These are phyloP conservation scores for Mohoua ochrocephala DNA, from an alignment of 2,113 vertebrate species.

Conservation along the genomic window DNA sequence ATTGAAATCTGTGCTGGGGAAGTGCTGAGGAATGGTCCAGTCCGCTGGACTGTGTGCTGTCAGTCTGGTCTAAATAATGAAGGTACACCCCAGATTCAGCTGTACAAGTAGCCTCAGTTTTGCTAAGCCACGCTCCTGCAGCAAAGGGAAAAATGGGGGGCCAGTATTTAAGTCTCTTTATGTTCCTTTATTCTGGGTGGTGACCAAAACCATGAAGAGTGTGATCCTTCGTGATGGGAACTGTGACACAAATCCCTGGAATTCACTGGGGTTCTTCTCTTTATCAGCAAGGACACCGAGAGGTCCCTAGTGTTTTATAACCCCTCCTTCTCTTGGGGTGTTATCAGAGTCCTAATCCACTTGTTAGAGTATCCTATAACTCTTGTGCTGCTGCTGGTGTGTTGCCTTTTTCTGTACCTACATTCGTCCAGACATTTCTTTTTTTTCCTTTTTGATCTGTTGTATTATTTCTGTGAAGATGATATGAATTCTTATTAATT, in stretches of 20 bases:
- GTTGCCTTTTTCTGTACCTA: neutral
- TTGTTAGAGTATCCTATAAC: neutral
- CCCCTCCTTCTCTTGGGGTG: neutral
- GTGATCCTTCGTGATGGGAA: neutral
- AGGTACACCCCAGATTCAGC: neutral
- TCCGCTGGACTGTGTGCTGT: neutral
- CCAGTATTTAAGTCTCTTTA: neutral
- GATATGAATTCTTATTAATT: neutral
- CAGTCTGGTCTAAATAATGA: neutral
- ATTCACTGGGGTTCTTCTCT: neutral
- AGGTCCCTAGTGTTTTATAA: neutral
- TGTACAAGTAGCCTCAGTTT: neutral
- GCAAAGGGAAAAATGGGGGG: neutral
- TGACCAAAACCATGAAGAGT: neutral
- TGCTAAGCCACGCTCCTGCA: neutral
- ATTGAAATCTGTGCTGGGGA: neutral
- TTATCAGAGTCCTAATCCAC: neutral
- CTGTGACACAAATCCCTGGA: neutral
- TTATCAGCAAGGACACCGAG: neutral
- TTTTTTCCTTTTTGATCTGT: accelerated
- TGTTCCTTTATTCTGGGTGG: neutral
- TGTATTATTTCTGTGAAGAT: neutral
- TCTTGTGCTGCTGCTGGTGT: neutral
- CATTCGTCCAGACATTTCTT: neutral
- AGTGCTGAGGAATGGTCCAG: neutral